These are phyloP conservation scores for Brachyrhaphis roseni DNA, from an alignment of 2,797 vertebrate species.

Conservation along the genomic window DNA sequence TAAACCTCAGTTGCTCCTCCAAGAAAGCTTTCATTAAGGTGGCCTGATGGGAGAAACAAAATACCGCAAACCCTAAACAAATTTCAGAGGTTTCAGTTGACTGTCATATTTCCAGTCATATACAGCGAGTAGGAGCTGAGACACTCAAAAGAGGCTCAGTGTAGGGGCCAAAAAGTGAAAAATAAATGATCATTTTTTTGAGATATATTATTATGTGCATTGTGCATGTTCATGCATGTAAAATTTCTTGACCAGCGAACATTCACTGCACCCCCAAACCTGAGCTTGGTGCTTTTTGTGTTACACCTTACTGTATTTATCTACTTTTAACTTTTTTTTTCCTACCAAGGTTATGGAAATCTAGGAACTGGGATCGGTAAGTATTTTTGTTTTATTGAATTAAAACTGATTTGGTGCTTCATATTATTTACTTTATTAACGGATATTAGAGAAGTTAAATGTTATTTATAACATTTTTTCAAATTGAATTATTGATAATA, in stretches of 20 bases:
- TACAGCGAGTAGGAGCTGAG: neutral
- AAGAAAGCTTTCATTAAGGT: constrained; percentile 2
- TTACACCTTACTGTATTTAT: neutral
- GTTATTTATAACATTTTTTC: neutral
- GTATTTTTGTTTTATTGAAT: constrained; percentile 4
- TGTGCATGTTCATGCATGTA: neutral
- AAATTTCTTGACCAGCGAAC: neutral
- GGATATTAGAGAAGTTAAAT: neutral
- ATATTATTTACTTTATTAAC: neutral
- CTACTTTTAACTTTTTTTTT: constrained; percentile 1
- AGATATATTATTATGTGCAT: neutral
- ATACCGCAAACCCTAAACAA: neutral
- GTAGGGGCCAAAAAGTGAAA: neutral
- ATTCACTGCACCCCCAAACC: neutral
- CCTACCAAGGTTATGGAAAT: constrained; percentile 70
- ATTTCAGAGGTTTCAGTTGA: neutral
- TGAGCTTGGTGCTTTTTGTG: constrained; percentile 4
- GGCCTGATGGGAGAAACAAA: neutral
- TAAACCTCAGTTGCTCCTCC: constrained; percentile 7
- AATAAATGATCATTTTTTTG: neutral
- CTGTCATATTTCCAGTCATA: neutral
- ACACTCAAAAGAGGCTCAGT: neutral
- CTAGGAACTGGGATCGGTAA: constrained; percentile 67
- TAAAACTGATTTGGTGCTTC: constrained; percentile 8
- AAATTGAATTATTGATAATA: neutral